Evolutionary conservation across 35 echinoderm and acorn worm species (phyloP).

Genomic region (Apostichopus japonicus): DNA sequence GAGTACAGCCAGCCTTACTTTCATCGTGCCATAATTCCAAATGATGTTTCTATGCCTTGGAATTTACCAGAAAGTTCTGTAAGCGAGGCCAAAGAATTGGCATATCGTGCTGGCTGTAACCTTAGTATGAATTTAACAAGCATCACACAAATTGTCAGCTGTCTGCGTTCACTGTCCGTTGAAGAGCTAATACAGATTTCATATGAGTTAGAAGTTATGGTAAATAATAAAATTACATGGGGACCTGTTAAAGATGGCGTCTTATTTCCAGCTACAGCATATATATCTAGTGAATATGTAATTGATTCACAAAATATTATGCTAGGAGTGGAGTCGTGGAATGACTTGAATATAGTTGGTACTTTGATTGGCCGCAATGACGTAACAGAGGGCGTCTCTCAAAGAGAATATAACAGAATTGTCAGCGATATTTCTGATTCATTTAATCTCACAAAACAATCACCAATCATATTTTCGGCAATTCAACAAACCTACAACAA

Average conservation of each 20-base stretch:
- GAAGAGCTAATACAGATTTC: not conserved
- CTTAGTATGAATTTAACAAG: not conserved
- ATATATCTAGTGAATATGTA: not conserved
- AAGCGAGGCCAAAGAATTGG: not conserved
- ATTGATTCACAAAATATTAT: not conserved
- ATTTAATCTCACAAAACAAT: not conserved
- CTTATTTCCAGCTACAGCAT: not conserved
- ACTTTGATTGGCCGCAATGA: not conserved
- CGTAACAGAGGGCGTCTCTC: not conserved
- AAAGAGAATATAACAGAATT: not conserved
- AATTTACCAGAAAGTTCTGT: not conserved
- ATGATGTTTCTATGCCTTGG: constrained; percentile 7
- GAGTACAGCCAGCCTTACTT: not conserved
- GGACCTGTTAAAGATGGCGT: not conserved
- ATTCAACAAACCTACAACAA: constrained; percentile 21
- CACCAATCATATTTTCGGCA: not conserved
- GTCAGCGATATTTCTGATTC: not conserved
- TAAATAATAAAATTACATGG: not conserved
- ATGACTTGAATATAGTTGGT: not conserved
- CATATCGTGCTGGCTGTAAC: not conserved
- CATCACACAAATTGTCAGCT: not conserved
- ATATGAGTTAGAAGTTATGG: not conserved
- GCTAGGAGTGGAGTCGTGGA: not conserved
- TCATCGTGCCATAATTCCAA: constrained; percentile 8
- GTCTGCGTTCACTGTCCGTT: not conserved